These are phyloP conservation scores for Remorina albescens DNA, from an alignment of 2,797 vertebrate species.

Conservation along the genomic window DNA sequence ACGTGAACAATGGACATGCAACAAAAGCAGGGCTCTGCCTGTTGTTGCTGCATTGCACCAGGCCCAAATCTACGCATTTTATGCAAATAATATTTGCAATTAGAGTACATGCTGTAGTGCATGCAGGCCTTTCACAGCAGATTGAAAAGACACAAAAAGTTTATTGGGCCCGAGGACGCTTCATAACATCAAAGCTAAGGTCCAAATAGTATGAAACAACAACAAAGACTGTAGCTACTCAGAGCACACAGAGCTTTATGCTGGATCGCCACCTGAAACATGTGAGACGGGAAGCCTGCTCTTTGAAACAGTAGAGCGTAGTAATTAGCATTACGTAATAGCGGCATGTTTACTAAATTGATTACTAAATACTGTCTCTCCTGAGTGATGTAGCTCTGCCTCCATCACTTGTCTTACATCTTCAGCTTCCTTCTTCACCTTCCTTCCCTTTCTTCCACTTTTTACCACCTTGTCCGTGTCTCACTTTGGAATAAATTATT, in stretches of 20 bases:
- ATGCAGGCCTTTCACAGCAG: background rate
- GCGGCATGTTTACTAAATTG: slow-evolving; percentile 25
- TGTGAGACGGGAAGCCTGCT: background rate
- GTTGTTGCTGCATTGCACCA: no score
- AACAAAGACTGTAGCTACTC: background rate
- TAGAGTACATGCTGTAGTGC: background rate
- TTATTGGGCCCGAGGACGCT: background rate
- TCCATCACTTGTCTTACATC: slow-evolving; percentile 9
- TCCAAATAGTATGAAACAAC: background rate
- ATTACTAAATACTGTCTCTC: slow-evolving; percentile 19
- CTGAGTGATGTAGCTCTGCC: slow-evolving; percentile 20
- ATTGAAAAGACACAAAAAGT: background rate
- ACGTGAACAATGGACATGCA: no score
- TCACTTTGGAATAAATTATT: background rate
- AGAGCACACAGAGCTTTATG: background rate
- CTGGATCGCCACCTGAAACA: slow-evolving; percentile 13
- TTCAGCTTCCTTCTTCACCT: background rate
- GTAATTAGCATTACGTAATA: slow-evolving; percentile 42
- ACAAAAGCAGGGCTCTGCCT: no score
- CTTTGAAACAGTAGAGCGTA: slow-evolving; percentile 23
- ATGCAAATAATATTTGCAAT: background rate
- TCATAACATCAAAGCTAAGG: slow-evolving; percentile 14
- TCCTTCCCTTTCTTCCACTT: background rate
- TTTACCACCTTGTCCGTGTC: background rate
- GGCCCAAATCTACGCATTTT: no score